Base-by-base conservation (phyloP, 2,113 vertebrate species). In the Thermophis baileyi region DNA sequence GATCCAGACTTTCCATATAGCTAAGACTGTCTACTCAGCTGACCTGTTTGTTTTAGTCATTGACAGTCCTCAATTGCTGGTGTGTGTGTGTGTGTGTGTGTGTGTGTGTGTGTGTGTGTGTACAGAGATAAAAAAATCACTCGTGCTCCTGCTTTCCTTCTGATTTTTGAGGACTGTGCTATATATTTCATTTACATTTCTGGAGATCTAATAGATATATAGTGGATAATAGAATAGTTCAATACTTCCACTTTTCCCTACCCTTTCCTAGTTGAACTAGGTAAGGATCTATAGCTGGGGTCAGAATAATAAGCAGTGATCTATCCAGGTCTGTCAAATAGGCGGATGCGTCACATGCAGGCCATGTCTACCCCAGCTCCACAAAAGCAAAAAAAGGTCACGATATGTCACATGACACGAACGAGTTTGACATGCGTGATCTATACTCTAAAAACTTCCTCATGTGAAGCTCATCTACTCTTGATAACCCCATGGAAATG, bases 1-100 rank as follows among this genome's bases (percentile, higher is more conserved):
- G 35, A 44, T 9, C 69, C 69, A 40, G 35, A 20, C n/a, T 81
- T 81, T 81, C 69, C 69, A 40, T 81, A 40, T 44, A 81, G 20
- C 20, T 81, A n/a, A 2, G 93, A 9, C 44, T 86, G 7, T 10
- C 27, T 2, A 0, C 20, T 0, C 7, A 1, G 25, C 2, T 90
- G 74, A 5, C 0, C 5, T 4, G 11, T 50, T 57, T 81, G 1
- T 0, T 57, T 1, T 0, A 54, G 18, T 40, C 51, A 47, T 54
- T 81, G 7, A 81, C 18, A 81, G 18, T 81, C 74, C 74, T 81
- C 40, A 81, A 24, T 44, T 81, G 18, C 74, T 22, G 18, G 35
- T 35, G 63, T 6, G 63, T n/a, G 60, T n/a, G 27, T 30, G 25
- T 27, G 8, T 57, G 20, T 55, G 54, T 55, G 54, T 22, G 6